Percentiles rank a stretch among this genome's conserved stretches.
These are phyloP conservation scores for Tuberolachnus salignus DNA, from an alignment of 2,888 invertebrate species.

Conservation along the genomic window DNA sequence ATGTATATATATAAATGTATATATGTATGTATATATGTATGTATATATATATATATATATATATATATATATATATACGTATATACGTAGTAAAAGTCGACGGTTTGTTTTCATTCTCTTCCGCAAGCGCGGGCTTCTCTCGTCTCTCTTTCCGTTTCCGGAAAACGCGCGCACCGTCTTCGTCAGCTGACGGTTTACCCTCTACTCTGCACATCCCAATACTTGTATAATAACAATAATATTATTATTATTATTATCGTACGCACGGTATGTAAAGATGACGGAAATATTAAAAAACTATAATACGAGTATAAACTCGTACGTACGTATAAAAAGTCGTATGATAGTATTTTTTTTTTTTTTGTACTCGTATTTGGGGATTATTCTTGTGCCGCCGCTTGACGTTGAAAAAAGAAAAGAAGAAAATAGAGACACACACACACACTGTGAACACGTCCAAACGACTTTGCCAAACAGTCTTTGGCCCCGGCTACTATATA, in stretches of 20 bases:
- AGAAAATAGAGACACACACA: neutral
- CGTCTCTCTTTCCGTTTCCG: slow-evolving; percentile 51
- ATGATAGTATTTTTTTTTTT: no score
- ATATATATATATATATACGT: no score
- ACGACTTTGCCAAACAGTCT: slow-evolving; percentile 30
- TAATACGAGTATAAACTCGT: neutral
- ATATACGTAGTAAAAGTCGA: slow-evolving; percentile 42
- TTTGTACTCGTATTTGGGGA: no score
- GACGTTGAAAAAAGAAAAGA: neutral
- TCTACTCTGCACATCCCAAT: neutral
- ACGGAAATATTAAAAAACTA: no score
- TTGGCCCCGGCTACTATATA: slow-evolving; percentile 11
- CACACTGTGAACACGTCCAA: neutral
- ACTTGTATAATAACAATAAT: neutral
- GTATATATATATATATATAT: no score
- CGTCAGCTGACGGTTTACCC: slow-evolving; percentile 16
- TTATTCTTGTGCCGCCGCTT: neutral
- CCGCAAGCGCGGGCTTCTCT: slow-evolving; percentile 31
- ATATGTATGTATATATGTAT: neutral
- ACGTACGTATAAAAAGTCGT: neutral
- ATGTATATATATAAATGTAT: no score
- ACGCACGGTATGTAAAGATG: neutral
- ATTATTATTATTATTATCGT: neutral
- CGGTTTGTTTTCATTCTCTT: slow-evolving; percentile 56
- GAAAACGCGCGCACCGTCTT: slow-evolving; percentile 18